Evolutionary conservation across 2,888 invertebrate species (phyloP).

Genomic region (Drosophila falleni): DNA sequence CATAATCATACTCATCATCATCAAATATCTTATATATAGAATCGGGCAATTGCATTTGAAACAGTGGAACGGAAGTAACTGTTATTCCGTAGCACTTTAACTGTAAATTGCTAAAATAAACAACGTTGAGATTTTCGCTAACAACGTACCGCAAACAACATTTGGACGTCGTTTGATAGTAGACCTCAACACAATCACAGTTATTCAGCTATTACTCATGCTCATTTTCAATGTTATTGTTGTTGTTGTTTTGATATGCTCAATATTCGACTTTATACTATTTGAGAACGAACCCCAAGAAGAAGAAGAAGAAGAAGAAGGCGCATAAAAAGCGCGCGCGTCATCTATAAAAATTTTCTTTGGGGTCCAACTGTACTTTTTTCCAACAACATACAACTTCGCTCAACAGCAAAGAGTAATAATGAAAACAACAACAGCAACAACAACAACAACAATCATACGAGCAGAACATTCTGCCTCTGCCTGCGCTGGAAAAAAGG

Average conservation of each 20-base stretch:
- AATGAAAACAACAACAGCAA: constrained; percentile 24
- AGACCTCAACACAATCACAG: constrained; percentile 61
- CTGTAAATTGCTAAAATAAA: constrained; percentile 57
- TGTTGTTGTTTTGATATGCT: constrained; percentile 18
- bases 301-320: background rate
- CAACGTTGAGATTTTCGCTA: constrained; percentile 73
- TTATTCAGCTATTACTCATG: constrained; percentile 8
- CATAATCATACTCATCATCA: constrained; percentile 20
- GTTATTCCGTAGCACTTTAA: constrained; percentile 24
- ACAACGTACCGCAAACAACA: constrained; percentile 54
- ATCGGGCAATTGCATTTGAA: constrained; percentile 31
- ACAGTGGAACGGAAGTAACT: constrained; percentile 33
- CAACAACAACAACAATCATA: constrained; percentile 16
- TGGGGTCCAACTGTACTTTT: constrained; percentile 75
- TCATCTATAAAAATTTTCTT: constrained; percentile 57
- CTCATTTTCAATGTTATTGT: constrained; percentile 3
- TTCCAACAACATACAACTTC: constrained; percentile 32
- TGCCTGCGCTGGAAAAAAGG: constrained; percentile 67
- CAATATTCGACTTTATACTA: constrained; percentile 19
- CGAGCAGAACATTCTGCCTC: constrained; percentile 32
- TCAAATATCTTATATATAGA: background rate
- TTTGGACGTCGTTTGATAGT: constrained; percentile 74
- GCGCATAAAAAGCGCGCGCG: constrained; percentile 32
- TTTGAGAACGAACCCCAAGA: constrained; percentile 18
- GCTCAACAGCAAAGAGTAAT: constrained; percentile 21